Evolutionary conservation across 2,888 invertebrate genomes (phyloP).

Genomic region (Sesia apiformis): DNA sequence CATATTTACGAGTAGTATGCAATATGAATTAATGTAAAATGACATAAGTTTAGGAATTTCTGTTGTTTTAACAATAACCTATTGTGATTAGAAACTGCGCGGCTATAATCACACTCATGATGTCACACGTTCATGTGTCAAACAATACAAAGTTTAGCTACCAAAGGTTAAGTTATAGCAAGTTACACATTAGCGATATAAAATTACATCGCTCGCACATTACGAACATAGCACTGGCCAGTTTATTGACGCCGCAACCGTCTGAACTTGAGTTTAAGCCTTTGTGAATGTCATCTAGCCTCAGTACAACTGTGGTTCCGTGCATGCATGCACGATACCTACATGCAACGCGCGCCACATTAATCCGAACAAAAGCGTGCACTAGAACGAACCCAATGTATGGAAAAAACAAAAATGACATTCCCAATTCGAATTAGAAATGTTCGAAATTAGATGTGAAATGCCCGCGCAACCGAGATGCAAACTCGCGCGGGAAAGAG

Average conservation of each 20-base stretch:
- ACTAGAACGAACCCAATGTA: conserved; percentile 2
- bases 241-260: conserved; percentile 60
- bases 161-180: too few relatives aligned
- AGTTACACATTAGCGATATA: too few relatives aligned
- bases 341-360: conserved; percentile 20
- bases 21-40: too few relatives aligned
- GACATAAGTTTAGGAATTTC: too few relatives aligned
- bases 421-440: conserved; percentile 38
- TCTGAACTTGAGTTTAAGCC: conserved; percentile 67
- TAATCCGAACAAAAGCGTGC: conserved; percentile 6
- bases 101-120: too few relatives aligned
- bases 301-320: conserved; percentile 59
- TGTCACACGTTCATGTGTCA: too few relatives aligned
- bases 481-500: conserved; percentile 45
- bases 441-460: conserved; percentile 49
- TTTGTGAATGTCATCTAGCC: conserved; percentile 67
- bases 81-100: too few relatives aligned
- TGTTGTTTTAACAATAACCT: too few relatives aligned
- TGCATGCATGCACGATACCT: conserved; percentile 49
- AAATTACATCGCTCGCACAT: conserved; percentile 41
- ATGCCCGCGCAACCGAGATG: conserved; percentile 27
- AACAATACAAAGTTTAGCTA: too few relatives aligned
- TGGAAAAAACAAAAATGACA: conserved; percentile 28
- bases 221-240: conserved; percentile 38
- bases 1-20: too few relatives aligned